A percentile compares a stretch with the other conserved stretches of the same genome.
Conservation (phyloP, 2,888 invertebrate genomes). For the Empis livida region DNA sequence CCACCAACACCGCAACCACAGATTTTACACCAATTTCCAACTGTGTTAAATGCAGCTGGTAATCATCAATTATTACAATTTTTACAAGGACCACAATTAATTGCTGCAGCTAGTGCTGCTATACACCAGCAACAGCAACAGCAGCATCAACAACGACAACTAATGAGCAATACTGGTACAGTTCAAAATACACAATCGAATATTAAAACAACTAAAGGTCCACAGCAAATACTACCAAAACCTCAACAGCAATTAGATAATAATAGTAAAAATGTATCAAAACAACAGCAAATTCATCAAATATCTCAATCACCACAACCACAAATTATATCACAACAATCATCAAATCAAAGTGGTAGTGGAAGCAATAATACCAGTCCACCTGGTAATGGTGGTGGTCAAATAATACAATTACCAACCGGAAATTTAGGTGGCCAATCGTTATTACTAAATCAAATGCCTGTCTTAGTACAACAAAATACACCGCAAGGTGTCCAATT, state of each 20-base stretch:
- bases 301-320: conserved; percentile 31
- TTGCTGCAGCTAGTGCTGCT: conserved; percentile 10
- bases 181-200: conserved; percentile 14
- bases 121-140: conserved; percentile 21
- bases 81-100: conserved; percentile 18
- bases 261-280: neutral
- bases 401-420: conserved; percentile 29
- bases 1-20: conserved; percentile 31
- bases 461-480: conserved; percentile 49
- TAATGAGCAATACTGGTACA: neutral
- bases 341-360: conserved; percentile 12
- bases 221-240: conserved; percentile 49
- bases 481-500: conserved; percentile 55
- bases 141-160: conserved; percentile 18
- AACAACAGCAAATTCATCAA: conserved; percentile 19
- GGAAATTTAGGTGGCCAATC: conserved; percentile 28
- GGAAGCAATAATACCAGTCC: conserved; percentile 14
- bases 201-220: conserved; percentile 30
- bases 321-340: conserved; percentile 13
- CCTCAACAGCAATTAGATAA: conserved; percentile 30
- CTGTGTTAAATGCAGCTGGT: conserved; percentile 15
- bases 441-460: conserved; percentile 36
- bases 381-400: conserved; percentile 19
- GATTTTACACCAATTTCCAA: conserved; percentile 23
- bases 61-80: conserved; percentile 21